Evolutionary conservation across 2,797 vertebrate genomes (phyloP), one percentile per base, ranked within the genome.

Genomic region (Lagodon rhomboides): DNA sequence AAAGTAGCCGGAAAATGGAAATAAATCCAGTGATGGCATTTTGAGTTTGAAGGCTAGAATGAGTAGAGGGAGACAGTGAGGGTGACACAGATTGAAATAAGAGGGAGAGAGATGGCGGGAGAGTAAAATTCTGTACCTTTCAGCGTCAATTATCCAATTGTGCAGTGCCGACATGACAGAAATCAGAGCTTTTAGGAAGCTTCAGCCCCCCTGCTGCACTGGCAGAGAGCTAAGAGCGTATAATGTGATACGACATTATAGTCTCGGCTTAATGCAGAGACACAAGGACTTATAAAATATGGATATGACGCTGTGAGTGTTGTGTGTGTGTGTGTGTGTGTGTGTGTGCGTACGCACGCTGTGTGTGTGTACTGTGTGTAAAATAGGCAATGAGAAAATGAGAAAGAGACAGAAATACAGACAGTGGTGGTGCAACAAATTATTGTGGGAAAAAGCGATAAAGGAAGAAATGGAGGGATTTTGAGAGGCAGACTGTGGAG

Each of bases 161-260:
- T 91, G 89, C 85, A 47, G 77, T 13, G 73, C 66, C 76, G 74
- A 93, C 92, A 91, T 93, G 92, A 94, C 93, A 94, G 91, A 94
- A 93, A 93, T 91, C 89, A 83, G 85, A 90, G 89, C 90, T 93
- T 95, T 95, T 93, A 92, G 90, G 91, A 91, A 83, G 88, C 91
- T 78, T 88, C 66, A 80, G 74, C 66, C 68, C 68, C 59, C 56
- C 72, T 61, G 59, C 78, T 68, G 83, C 85, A 82, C 73, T 38
- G 82, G 65, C 80, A 80, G 61, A 58, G 85, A 87, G 83, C 88
- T 86, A 76, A 54, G 76, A 92, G 90, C 91, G 78, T 78, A 92
- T 94, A 94, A 95, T 92, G 75, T 90, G 92, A 94, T 87, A 92
- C 82, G 92, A 93, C 94, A 91, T 89, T 91, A 91, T 86, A 90